phyloP scores from a whole-genome alignment of 2,797 vertebrate genomes.

The Falco concolor region DNA sequence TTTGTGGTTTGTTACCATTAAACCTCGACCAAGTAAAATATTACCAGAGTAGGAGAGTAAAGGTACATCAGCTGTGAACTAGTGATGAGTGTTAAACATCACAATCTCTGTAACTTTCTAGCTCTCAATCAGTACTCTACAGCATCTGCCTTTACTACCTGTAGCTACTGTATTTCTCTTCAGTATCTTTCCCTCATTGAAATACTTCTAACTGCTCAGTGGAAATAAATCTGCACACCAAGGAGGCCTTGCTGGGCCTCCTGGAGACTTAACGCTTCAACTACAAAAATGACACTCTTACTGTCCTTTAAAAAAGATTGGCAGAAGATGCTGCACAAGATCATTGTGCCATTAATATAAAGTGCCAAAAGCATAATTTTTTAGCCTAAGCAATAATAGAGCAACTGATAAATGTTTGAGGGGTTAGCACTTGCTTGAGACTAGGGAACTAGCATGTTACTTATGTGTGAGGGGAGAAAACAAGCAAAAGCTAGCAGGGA shows the following conservation, averaged over 20 bases:
- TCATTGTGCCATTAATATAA: not conserved
- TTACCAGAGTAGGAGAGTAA: not conserved
- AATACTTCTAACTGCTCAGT: not conserved
- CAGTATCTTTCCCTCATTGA: not conserved
- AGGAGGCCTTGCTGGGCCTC: not conserved
- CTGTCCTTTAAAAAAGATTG: not conserved
- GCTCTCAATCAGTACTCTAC: not conserved
- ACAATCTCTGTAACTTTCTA: slow-evolving; percentile 11
- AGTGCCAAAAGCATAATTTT: not conserved
- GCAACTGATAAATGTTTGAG: not conserved
- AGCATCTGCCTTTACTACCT: slow-evolving; percentile 23
- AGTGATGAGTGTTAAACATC: not conserved
- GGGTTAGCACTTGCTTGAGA: not conserved
- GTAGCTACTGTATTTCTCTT: not conserved
- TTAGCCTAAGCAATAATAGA: not conserved
- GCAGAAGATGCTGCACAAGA: not conserved
- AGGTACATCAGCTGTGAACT: slow-evolving; percentile 26
- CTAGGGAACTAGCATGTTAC: not conserved
- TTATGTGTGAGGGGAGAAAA: not conserved
- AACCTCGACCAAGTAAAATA: not conserved
- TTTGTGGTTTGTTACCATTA: not conserved
- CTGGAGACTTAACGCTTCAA: not conserved
- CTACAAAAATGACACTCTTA: not conserved
- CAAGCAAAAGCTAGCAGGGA: not conserved
- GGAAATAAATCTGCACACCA: slow-evolving; percentile 1